phyloP scores from a whole-genome alignment of 2,113 vertebrate species.

The Heterotilapia buettikoferi region DNA sequence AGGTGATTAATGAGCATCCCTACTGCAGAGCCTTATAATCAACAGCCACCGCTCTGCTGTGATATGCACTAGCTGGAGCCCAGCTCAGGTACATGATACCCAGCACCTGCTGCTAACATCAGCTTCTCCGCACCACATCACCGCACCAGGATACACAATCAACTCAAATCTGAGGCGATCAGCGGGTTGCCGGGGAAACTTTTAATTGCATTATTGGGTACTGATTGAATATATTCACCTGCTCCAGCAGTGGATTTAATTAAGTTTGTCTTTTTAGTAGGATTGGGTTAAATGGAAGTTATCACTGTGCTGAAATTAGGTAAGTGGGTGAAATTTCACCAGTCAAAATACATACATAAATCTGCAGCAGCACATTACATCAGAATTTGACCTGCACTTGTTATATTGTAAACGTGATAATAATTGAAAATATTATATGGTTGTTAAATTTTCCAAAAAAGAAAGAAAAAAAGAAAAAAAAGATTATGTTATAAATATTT shows the following conservation, averaged over 20 bases:
- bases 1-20: conserved; percentile 61
- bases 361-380: not conserved
- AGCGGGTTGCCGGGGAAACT: not conserved
- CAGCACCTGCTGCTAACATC: conserved; percentile 37
- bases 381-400: not conserved
- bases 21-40: conserved; percentile 47
- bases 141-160: not conserved
- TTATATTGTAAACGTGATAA: not conserved
- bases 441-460: not conserved
- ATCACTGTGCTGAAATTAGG: not conserved
- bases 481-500: not conserved
- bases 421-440: not conserved
- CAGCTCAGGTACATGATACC: conserved; percentile 6
- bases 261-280: not conserved
- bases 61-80: conserved; percentile 19
- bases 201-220: not conserved
- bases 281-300: not conserved
- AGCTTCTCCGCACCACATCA: not conserved
- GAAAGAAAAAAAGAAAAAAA: not conserved
- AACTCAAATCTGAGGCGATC: not conserved
- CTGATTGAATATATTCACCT: not conserved
- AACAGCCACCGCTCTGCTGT: conserved; percentile 38
- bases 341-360: not conserved
- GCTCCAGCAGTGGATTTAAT: not conserved
- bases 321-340: not conserved